Conservation (phyloP, 2,797 vertebrate species). For the Schizopygopsis malacanthus region DNA sequence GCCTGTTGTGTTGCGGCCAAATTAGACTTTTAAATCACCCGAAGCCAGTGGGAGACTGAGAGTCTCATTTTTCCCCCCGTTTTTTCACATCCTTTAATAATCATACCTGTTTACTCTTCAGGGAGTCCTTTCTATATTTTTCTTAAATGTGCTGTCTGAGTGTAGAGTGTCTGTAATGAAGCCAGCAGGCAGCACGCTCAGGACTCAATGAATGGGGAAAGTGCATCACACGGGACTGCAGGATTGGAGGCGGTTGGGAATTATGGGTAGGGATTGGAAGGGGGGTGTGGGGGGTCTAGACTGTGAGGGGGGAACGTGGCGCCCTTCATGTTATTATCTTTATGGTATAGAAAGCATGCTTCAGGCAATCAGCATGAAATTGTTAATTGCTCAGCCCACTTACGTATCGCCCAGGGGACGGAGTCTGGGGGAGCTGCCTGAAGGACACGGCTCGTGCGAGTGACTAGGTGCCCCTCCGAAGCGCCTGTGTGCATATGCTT, state of each 20-base stretch:
- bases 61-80: constrained; percentile 73
- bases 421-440: constrained; percentile 76
- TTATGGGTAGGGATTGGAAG: constrained; percentile 65
- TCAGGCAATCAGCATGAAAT: constrained; percentile 93
- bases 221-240: constrained; percentile 77
- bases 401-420: constrained; percentile 85
- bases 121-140: constrained; percentile 81
- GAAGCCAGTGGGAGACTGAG: constrained; percentile 79
- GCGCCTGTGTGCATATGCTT: constrained; percentile 69
- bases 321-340: constrained; percentile 86
- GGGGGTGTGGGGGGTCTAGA: constrained; percentile 46
- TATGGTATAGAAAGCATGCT: constrained; percentile 87
- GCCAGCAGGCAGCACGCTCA: constrained; percentile 73
- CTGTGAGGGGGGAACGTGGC: constrained; percentile 62
- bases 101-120: constrained; percentile 85
- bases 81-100: constrained; percentile 75
- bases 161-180: constrained; percentile 80
- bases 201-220: constrained; percentile 67
- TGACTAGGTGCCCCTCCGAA: constrained; percentile 69
- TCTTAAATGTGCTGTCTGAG: constrained; percentile 79
- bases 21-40: constrained; percentile 85
- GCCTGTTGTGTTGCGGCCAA: constrained; percentile 80
- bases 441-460: constrained; percentile 75
- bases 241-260: constrained; percentile 77
- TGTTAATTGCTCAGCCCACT: constrained; percentile 92